A percentile compares a stretch with the other conserved stretches of the same genome.
Evolutionary conservation across 2,113 vertebrate genomes (phyloP).

Genomic region (Piliocolobus tephrosceles): DNA sequence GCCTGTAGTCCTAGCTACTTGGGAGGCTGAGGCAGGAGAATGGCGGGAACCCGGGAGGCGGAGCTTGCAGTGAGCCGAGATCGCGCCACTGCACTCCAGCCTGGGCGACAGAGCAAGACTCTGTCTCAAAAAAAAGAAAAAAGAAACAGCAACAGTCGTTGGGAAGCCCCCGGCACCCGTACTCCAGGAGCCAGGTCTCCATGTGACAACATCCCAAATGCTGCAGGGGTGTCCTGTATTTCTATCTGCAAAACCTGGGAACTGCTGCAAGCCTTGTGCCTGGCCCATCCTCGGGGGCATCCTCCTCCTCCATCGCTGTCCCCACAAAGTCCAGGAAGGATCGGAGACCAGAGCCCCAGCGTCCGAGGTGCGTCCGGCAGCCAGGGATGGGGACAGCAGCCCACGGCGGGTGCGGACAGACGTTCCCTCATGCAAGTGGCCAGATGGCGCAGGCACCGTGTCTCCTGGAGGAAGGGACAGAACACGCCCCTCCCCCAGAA

Average conservation of each 20-base stretch:
- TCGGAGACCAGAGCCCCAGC: neutral
- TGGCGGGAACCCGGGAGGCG: too few relatives aligned
- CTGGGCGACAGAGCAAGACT: too few relatives aligned
- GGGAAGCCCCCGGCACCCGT: fast-evolving
- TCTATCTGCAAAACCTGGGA: neutral
- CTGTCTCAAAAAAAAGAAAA: too few relatives aligned
- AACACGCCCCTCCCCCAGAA: neutral
- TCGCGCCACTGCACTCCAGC: too few relatives aligned
- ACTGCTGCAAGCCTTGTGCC: fast-evolving
- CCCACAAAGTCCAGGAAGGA: neutral
- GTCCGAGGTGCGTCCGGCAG: neutral
- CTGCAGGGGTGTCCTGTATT: fast-evolving
- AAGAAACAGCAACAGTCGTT: too few relatives aligned
- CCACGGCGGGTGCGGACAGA: neutral
- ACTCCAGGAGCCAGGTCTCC: neutral
- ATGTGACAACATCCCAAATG: neutral
- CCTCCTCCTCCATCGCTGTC: neutral
- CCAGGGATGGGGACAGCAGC: neutral
- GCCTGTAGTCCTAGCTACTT: too few relatives aligned
- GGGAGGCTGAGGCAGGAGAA: too few relatives aligned
- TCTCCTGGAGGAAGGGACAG: neutral
- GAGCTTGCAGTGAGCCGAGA: too few relatives aligned
- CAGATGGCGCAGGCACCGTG: neutral
- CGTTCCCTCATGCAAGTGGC: neutral
- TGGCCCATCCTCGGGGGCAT: neutral